Evolutionary conservation across 2,888 invertebrate species (phyloP).

Genomic region (Pyrocoelia pectoralis): DNA sequence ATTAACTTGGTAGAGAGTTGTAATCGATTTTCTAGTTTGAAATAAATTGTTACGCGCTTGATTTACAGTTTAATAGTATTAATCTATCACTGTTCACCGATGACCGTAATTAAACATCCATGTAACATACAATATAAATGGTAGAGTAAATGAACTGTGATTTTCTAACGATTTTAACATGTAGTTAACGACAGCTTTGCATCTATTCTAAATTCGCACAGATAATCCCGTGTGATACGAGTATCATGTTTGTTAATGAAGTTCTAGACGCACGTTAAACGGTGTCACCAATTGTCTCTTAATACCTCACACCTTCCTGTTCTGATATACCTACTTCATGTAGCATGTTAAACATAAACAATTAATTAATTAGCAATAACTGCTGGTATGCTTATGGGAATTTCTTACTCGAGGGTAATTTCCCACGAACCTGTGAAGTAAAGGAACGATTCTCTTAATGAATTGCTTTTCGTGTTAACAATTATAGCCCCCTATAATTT

Average conservation of each 20-base stretch:
- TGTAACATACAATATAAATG: slow-evolving; percentile 1
- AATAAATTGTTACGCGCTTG: slow-evolving; percentile 6
- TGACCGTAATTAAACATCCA: slow-evolving; percentile 8
- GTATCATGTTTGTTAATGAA: slow-evolving; percentile 33
- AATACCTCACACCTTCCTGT: slow-evolving; percentile 21
- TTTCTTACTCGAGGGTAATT: not conserved
- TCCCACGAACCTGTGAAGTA: slow-evolving; percentile 1
- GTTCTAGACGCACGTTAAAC: slow-evolving; percentile 33
- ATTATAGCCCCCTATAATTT: slow-evolving; percentile 7
- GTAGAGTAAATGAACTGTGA: slow-evolving; percentile 22
- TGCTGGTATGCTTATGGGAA: slow-evolving; percentile 2
- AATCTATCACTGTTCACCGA: slow-evolving; percentile 9
- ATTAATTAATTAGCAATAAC: not conserved
- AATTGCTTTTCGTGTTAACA: slow-evolving; percentile 11
- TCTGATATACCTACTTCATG: not conserved
- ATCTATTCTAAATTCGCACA: slow-evolving; percentile 20
- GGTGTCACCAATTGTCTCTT: slow-evolving; percentile 29
- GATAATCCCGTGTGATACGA: slow-evolving; percentile 33
- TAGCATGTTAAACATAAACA: too few species aligned
- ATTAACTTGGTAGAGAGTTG: not conserved
- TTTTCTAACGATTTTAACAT: slow-evolving; percentile 27
- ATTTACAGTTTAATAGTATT: slow-evolving; percentile 5
- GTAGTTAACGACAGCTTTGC: slow-evolving; percentile 28
- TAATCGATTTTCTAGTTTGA: slow-evolving; percentile 8
- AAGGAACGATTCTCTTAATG: not conserved